A percentile compares a stretch with the other conserved stretches of the same genome.
Evolutionary conservation across 1,140 invertebrate genomes (phyloP).

Genomic region (Nebria ingens): DNA sequence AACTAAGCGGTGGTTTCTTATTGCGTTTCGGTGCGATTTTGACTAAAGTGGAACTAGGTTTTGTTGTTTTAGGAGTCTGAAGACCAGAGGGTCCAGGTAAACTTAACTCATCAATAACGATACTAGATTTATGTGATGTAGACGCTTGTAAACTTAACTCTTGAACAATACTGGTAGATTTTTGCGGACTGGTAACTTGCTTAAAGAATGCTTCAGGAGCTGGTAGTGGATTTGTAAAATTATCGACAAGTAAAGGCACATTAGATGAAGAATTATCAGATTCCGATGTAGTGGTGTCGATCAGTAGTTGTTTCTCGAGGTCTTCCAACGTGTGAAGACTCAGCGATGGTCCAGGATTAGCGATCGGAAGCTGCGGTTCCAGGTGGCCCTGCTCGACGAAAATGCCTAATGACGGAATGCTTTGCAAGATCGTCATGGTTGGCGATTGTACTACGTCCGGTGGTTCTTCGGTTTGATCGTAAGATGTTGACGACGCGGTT

Average conservation of each 20-base stretch:
- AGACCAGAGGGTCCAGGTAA: conserved; percentile 29
- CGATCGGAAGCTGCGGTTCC: not conserved
- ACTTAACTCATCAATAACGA: conserved; percentile 17
- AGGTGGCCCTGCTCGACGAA: not conserved
- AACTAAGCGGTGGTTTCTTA: conserved; percentile 14
- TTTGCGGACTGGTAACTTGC: conserved; percentile 13
- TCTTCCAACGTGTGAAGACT: not conserved
- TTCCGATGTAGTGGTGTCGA: not conserved
- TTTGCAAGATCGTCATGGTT: conserved; percentile 1
- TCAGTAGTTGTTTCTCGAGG: not conserved
- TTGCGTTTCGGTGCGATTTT: conserved; percentile 4
- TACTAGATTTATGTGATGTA: conserved; percentile 14
- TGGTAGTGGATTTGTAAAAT: not conserved
- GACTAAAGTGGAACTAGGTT: not conserved
- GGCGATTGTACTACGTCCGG: conserved; percentile 14
- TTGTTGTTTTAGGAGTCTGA: conserved; percentile 24
- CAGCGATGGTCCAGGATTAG: not conserved
- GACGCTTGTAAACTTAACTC: conserved; percentile 2
- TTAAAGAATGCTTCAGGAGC: not conserved
- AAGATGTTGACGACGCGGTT: not conserved
- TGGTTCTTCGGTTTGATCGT: conserved; percentile 1
- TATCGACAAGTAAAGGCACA: not conserved
- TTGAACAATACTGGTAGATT: conserved; percentile 10
- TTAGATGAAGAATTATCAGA: not conserved
- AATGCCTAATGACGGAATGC: not conserved